A percentile compares a stretch with the other conserved stretches of the same genome.
These are phyloP conservation scores for Sapayoa aenigma DNA, from an alignment of 2,113 vertebrate genomes.

Conservation along the genomic window DNA sequence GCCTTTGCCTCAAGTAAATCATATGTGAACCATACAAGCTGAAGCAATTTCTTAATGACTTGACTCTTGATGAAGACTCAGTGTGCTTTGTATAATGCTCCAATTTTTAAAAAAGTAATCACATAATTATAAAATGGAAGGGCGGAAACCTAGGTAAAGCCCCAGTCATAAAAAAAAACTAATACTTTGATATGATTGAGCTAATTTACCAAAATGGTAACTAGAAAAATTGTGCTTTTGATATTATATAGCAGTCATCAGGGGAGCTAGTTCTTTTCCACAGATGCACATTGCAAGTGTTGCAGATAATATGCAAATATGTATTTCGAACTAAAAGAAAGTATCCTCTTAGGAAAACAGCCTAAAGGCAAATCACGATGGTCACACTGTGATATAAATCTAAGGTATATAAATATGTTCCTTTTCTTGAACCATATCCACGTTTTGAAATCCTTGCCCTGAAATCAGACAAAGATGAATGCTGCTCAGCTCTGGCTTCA, in stretches of 20 bases:
- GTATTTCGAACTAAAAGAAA: background rate
- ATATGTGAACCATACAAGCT: background rate
- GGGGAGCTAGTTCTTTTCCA: background rate
- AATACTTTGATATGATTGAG: background rate
- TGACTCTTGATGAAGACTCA: conserved; percentile 40
- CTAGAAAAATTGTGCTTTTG: background rate
- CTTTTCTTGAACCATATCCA: background rate
- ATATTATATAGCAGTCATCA: background rate
- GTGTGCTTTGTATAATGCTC: conserved; percentile 1
- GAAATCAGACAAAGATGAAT: background rate
- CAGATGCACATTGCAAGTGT: background rate
- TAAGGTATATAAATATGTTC: background rate
- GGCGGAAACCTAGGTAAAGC: background rate
- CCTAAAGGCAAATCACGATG: background rate
- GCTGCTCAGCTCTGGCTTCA: background rate
- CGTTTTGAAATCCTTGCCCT: background rate
- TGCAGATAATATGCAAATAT: background rate
- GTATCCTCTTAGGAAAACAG: background rate
- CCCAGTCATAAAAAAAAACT: background rate
- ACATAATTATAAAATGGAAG: conserved; percentile 37
- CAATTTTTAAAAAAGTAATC: background rate
- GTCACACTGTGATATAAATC: background rate
- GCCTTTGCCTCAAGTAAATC: conserved; percentile 16
- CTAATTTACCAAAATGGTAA: conserved; percentile 2
- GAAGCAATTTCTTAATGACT: conserved; percentile 43